Percentiles rank a stretch among this genome's conserved stretches.
Evolutionary conservation across 2,113 vertebrate species (phyloP).

Genomic region (Clarias batrachus): DNA sequence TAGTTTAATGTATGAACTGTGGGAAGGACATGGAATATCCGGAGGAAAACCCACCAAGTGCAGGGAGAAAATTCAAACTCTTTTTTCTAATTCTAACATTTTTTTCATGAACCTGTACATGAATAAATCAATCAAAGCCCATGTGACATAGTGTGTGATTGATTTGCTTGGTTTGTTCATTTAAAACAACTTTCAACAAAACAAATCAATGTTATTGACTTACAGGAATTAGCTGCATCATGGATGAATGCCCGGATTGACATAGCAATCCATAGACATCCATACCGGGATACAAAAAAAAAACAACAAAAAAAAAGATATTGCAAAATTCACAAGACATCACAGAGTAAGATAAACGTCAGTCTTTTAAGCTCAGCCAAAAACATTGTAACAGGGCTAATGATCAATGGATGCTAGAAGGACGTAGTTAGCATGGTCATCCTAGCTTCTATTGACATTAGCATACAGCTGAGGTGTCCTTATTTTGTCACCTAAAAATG

Average conservation of each 20-base stretch:
- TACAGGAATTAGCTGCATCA: background rate
- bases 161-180: background rate
- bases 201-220: background rate
- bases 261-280: background rate
- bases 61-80: too few relatives aligned
- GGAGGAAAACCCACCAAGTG: too few relatives aligned
- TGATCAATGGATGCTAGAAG: background rate
- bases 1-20: too few relatives aligned
- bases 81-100: too few relatives aligned
- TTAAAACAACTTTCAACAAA: background rate
- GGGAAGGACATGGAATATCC: too few relatives aligned
- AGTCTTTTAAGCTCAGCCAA: background rate
- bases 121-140: background rate
- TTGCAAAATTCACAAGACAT: background rate
- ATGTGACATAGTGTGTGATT: background rate
- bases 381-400: background rate
- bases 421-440: background rate
- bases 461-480: slow-evolving; percentile 1
- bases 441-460: background rate
- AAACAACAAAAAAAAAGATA: background rate
- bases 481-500: background rate
- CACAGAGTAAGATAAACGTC: background rate
- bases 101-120: background rate
- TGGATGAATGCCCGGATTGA: background rate
- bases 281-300: background rate